Evolutionary conservation across 2,113 vertebrate species (phyloP), one percentile per base, ranked within the genome.

Genomic region (Hiodon tergisus): DNA sequence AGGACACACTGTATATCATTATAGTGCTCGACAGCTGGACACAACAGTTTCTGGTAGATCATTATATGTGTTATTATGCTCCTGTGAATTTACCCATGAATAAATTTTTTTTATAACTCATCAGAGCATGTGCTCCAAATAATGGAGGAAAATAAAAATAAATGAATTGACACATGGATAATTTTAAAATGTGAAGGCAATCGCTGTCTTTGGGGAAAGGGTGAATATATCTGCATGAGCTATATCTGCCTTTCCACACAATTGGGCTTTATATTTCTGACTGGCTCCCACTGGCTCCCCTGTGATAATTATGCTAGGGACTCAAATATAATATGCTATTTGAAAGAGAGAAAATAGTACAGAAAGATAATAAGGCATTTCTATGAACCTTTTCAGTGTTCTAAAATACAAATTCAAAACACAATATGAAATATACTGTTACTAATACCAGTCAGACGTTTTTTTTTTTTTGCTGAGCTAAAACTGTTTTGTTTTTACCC

Each of bases 81-180:
- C 85, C 83, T 72, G 72, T 78, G 83, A 87, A 89, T 86, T 82
- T 84, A 85, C 81, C 87, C 85, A 86, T 86, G 87, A 88, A 88
- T 88, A 84, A 90, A 90, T 85, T 86, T 78, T 84, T 83, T 81
- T 70, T 82, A 76, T 70, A 77, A 68, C 75, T 76, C 76, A 78
- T 67, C 59, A 0, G 50, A 2, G 65, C 73, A 71, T 77, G 62
- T 62, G 70, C 57, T 67, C 68, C 70, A 57, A 55, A 76, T 80
- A 52, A 61, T 2, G 53, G 53, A 14, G 62, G 58, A 63, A 62
- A 85, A 86, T 86, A 83, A 81, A 83, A 80, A 85, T 85, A 81
- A 83, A 82, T 80, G 48, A 61, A 72, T 77, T 66, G 69, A 65
- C 70, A 69, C 77, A 74, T 71, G 58, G 81, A 88, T 79, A 66